phyloP scores from a whole-genome alignment of 2,797 vertebrate species.

The Anguilla pacifica region DNA sequence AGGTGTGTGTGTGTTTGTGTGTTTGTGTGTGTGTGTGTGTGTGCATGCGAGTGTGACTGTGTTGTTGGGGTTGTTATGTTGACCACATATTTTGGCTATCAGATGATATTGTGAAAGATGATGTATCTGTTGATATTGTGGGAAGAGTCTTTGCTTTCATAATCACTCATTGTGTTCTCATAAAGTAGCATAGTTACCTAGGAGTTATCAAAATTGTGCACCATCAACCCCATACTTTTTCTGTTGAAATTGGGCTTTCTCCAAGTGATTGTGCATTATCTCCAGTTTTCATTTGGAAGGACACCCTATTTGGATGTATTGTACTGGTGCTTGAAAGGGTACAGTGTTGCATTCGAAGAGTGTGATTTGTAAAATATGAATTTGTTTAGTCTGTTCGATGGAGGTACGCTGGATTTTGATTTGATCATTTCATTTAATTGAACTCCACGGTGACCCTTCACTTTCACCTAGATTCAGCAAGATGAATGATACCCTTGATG shows the following conservation, averaged over 20 bases:
- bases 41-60: background rate
- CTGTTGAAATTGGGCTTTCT: background rate
- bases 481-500: constrained; percentile 41
- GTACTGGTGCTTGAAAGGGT: background rate
- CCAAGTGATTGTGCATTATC: background rate
- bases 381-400: constrained; percentile 16
- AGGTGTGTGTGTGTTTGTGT: background rate
- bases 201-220: background rate
- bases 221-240: background rate
- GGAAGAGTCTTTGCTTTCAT: background rate
- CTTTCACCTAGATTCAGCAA: background rate
- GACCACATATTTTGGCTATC: background rate
- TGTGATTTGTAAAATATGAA: constrained; percentile 7
- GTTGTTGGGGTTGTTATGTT: background rate
- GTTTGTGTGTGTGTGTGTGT: background rate
- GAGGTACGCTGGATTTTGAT: background rate
- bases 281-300: background rate
- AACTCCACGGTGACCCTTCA: constrained; percentile 30
- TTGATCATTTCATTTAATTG: constrained; percentile 43
- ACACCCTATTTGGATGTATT: background rate
- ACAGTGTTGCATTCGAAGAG: background rate
- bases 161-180: background rate
- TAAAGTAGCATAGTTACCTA: background rate
- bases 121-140: background rate
- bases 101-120: background rate